These are phyloP conservation scores for Meliscaeva auricollis DNA, from an alignment of 2,888 invertebrate genomes.

Conservation along the genomic window DNA sequence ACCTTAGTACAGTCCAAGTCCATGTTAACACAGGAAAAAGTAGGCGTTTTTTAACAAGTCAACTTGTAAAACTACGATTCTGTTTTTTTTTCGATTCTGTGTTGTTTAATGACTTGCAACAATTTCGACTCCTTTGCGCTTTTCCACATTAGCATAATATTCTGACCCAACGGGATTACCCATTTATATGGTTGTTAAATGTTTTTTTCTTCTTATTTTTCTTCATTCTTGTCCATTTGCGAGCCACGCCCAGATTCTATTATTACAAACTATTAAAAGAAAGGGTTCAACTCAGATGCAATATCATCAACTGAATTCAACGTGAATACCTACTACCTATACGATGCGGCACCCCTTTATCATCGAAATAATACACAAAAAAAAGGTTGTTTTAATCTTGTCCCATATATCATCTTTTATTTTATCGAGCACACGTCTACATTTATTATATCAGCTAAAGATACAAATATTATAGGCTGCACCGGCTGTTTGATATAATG, in stretches of 20 bases:
- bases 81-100: neutral
- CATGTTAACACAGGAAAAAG: constrained; percentile 49
- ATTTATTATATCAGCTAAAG: constrained; percentile 40
- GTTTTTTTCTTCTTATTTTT: constrained; percentile 46
- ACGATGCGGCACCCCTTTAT: constrained; percentile 62
- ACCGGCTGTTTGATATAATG: constrained; percentile 21
- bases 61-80: constrained; percentile 41
- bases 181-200: constrained; percentile 53
- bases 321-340: neutral
- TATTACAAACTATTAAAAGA: constrained; percentile 68
- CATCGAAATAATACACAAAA: constrained; percentile 23
- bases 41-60: constrained; percentile 56
- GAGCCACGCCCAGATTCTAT: constrained; percentile 70
- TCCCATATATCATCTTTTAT: constrained; percentile 71
- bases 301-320: constrained; percentile 25
- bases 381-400: constrained; percentile 51
- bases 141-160: constrained; percentile 72
- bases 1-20: constrained; percentile 51
- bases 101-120: constrained; percentile 68
- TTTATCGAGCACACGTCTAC: constrained; percentile 63
- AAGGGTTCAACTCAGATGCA: constrained; percentile 59
- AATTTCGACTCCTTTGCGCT: constrained; percentile 62
- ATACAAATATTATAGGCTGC: constrained; percentile 23
- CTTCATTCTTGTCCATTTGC: constrained; percentile 72
- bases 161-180: constrained; percentile 70